Evolutionary conservation across 2,113 vertebrate species (phyloP), one percentile per base, ranked within the genome.

Genomic region (Pardalotus punctatus): DNA sequence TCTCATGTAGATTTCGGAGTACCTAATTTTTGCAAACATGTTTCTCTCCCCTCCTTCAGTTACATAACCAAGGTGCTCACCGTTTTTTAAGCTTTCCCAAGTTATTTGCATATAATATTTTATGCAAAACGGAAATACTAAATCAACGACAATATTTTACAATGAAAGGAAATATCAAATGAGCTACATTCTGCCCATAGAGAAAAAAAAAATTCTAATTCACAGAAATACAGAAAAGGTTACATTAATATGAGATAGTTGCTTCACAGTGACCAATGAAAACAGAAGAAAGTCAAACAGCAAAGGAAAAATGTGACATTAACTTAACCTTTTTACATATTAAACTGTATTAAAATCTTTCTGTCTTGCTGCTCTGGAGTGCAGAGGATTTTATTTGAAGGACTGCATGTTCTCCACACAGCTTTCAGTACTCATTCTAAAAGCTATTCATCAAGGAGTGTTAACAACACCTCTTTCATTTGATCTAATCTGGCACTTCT

Each of bases 241-340:
- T 92, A 90, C 53, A 42, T 66, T 81, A 81, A 64, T 84, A 79
- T 72, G 74, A 76, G 47, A 43, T 51, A 74, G 36, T 81, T 88
- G 25, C 60, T 93, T 31, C 36, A 18, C 27, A 38, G 24, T 94
- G 76, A 64, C 92, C 88, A 94, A 23, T 66, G 36, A 78, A 79
- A 93, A 85, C 8, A 78, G 47, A 87, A 80, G 42, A 87, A 95
- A 88, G 48, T 27, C 25, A 95, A 92, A 74, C 71, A 92, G 33
- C 88, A 48, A 88, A 57, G 71, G 42, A 3, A 88, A 86, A 91
- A 58, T 48, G 47, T 94, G 86, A 64, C 69, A 97, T 97, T 97
- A 96, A 71, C 93, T 90, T 96, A 96, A 97, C 90, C 93, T 97
- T 96, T 96, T 94, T 94, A 81, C 82, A 58, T 94, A 96, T 88